phyloP scores from a whole-genome alignment of 2,888 invertebrate species.

The Troides oblongomaculatus region DNA sequence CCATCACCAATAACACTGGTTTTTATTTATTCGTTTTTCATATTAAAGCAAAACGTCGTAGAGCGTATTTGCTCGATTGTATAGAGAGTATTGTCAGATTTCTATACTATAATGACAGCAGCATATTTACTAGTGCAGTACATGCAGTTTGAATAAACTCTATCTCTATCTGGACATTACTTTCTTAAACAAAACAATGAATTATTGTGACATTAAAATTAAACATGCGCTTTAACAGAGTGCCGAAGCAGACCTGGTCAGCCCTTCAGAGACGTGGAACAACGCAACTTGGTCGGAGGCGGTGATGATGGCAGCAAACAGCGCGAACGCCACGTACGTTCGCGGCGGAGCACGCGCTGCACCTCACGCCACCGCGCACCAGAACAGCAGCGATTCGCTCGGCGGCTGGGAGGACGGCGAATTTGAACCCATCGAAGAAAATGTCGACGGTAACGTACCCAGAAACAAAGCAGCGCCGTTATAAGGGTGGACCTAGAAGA shows the following conservation, averaged over 20 bases:
- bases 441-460: constrained; percentile 69
- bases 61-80: too few relatives aligned
- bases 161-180: too few relatives aligned
- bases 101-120: too few relatives aligned
- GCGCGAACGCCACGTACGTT: constrained; percentile 59
- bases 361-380: constrained; percentile 61
- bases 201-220: not conserved
- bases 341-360: constrained; percentile 49
- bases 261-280: constrained; percentile 83
- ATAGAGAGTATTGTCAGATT: too few relatives aligned
- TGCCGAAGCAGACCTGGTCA: constrained; percentile 77
- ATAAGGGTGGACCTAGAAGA: too few relatives aligned
- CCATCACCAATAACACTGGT: too few relatives aligned
- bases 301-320: constrained; percentile 38
- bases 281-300: constrained; percentile 69
- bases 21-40: too few relatives aligned
- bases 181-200: not conserved
- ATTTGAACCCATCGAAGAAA: constrained; percentile 89
- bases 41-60: too few relatives aligned
- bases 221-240: constrained; percentile 44
- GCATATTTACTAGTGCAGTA: too few relatives aligned
- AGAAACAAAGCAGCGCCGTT: too few relatives aligned
- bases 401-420: constrained; percentile 89
- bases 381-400: constrained; percentile 77
- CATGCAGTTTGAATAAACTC: too few relatives aligned